Base-by-base conservation (phyloP, 1,140 invertebrate species). In the Pseudomyrmex flavicornis region DNA sequence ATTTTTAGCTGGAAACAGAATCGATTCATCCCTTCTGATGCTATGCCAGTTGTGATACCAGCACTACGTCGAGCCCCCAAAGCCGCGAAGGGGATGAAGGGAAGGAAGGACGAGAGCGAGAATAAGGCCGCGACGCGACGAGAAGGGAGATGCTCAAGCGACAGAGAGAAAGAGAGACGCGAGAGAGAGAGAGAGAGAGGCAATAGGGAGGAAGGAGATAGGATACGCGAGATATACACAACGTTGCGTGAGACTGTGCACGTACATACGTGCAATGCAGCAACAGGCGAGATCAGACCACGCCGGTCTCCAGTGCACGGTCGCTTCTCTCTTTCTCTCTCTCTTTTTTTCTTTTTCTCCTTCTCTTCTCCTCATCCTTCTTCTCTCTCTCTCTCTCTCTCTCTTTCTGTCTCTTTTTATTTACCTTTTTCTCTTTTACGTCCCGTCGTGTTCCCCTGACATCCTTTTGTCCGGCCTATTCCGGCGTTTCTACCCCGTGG, bases 1-100 rank as follows among this genome's bases (percentile, higher is more conserved):
- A 90, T 90, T 90, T 90, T 90, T 90, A 90, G 89, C 86, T 69
- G 26, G 61, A 88, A 90, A 86, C 77, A 85, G 82, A 90, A 90
- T 90, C 89, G 88, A 90, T 90, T 90, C 87, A 86, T 90, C 86
- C 82, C 86, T 86, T 84, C 86, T 83, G 89, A 82, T 86, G 73
- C 68, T 89, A 88, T 84, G 86, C 79, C 59, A 63, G 82, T 65
- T 82, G 70, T 63, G 61, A 56, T 76, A 56, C 75, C 50, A 68
- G 50, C 58, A 63, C 4, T 35, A 75, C 75, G 35, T 69, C 50
- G 50, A 59, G 20, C 50, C 84, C 50, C 84, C 48, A 61, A 63
- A 87, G 76, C 61, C 63, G 52, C 8, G 44, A 35, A n/a, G 66
- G 54, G 44, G 17, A 12, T 46, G 44, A 50, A 73, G 77, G 20